These are phyloP conservation scores for Leucopsar rothschildi DNA, from an alignment of 2,113 vertebrate genomes.

Conservation along the genomic window DNA sequence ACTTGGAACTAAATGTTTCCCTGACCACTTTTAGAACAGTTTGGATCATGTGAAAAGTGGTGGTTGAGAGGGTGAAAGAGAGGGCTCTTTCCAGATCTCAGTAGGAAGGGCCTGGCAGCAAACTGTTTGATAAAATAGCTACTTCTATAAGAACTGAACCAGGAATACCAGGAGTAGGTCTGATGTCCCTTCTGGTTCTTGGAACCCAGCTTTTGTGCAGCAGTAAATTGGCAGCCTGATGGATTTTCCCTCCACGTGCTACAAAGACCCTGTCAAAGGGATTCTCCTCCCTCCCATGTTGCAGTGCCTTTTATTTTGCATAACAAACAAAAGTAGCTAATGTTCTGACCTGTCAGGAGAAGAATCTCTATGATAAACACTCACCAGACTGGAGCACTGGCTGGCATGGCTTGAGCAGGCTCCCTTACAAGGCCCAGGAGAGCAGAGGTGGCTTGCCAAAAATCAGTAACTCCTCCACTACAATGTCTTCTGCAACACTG, in stretches of 20 bases:
- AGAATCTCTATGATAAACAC: not conserved
- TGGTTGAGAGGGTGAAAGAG: not conserved
- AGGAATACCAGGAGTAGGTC: not conserved
- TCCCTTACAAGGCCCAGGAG: not conserved
- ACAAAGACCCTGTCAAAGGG: not conserved
- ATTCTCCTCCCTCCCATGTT: not conserved
- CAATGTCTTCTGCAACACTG: not conserved
- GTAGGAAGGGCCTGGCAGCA: not conserved
- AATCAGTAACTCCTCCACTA: not conserved
- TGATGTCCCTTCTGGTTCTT: not conserved
- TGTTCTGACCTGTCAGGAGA: not conserved
- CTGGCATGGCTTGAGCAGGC: not conserved
- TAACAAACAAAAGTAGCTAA: not conserved
- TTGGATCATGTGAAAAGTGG: not conserved
- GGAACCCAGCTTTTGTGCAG: not conserved
- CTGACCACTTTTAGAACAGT: not conserved
- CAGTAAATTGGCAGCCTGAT: not conserved
- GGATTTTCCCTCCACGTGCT: not conserved
- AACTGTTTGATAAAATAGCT: not conserved
- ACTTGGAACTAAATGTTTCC: not conserved
- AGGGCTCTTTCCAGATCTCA: not conserved
- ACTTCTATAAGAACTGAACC: not conserved
- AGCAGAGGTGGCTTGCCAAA: not conserved
- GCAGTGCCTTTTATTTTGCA: not conserved
- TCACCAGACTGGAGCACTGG: not conserved